Percentiles rank a stretch among this genome's conserved stretches.
Evolutionary conservation across 2,113 vertebrate genomes (phyloP).

Genomic region (Sylvietta virens): DNA sequence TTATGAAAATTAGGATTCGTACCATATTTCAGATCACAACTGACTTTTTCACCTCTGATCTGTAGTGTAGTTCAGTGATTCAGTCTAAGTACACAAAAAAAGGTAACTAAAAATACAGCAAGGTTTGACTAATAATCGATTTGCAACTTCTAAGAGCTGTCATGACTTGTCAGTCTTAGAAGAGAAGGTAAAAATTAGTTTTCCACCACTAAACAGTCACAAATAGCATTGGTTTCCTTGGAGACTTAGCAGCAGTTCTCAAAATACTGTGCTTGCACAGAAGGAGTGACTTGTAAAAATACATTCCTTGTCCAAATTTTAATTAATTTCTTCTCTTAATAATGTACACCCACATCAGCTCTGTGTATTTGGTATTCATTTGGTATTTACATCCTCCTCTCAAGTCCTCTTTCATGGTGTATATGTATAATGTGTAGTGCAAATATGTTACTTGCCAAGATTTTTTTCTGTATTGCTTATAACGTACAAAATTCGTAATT

Average conservation of each 20-base stretch:
- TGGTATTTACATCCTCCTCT: background rate
- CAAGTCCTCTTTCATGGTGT: background rate
- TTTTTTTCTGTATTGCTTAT: background rate
- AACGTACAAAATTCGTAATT: background rate
- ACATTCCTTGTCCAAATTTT: background rate
- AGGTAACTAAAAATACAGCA: constrained; percentile 69
- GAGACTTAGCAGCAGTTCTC: constrained; percentile 58
- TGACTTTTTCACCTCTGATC: constrained; percentile 54
- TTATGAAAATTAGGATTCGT: constrained; percentile 58
- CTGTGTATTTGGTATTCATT: background rate
- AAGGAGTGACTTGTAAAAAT: constrained; percentile 5
- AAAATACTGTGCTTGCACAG: background rate
- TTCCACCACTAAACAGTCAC: constrained; percentile 60
- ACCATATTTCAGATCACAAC: constrained; percentile 23
- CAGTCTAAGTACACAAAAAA: constrained; percentile 57
- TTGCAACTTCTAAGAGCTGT: constrained; percentile 67
- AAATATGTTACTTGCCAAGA: background rate
- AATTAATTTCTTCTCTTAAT: background rate
- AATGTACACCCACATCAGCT: background rate
- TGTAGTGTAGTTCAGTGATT: constrained; percentile 50
- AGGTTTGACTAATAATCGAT: constrained; percentile 71
- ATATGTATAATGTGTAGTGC: too few relatives aligned
- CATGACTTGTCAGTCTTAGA: constrained; percentile 71
- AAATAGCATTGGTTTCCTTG: constrained; percentile 77
- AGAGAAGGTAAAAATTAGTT: constrained; percentile 76